Base-by-base conservation (phyloP, 1,140 invertebrate genomes). In the Drosophila chauvacae region DNA sequence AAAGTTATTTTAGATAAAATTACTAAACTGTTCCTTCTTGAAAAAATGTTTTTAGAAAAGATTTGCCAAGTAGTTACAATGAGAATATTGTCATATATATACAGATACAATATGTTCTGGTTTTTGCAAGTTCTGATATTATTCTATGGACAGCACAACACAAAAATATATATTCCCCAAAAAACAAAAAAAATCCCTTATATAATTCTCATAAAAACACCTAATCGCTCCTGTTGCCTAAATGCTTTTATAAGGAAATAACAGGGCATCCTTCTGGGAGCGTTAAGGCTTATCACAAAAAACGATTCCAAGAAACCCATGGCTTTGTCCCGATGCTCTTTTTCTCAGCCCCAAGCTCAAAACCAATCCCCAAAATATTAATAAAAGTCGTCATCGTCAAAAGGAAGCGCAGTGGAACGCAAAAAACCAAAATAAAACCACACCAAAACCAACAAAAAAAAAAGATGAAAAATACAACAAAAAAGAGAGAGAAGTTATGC, bases 331-430 rank as follows among this genome's bases (percentile, higher is more conserved):
- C 77, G 57, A 68, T 69, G 69, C 71, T 28, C 51, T 71, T 47
- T 75, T 61, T 37, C 39, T 42, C 75, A 60, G 61, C 77, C 72
- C 80, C 71, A 83, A 83, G 83, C 76, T 59, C 66, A 74, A 73
- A 70, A 78, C 84, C 77, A 88, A 80, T 70, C 76, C 76, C 76
- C 53, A 55, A 79, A 79, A 88, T 90, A 88, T 88, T 88, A 90
- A 88, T 88, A 88, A 88, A 88, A 88, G 84, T 90, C 84, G 84
- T 88, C 84, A 88, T 77, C 84, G 84, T 88, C 84, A 88, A 84
- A 87, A 68, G 84, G 84, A 87, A 87, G 84, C 84, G 80, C 69
- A 88, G 73, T 80, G 72, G 62, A 77, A 74, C 72, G 72, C 64
- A 82, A 80, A 70, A 70, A 48, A 58, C 51, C 51, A 70, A 45